Evolutionary conservation across 2,888 invertebrate species (phyloP), one percentile per base, ranked within the genome.

Genomic region (Stenodera caucasica): DNA sequence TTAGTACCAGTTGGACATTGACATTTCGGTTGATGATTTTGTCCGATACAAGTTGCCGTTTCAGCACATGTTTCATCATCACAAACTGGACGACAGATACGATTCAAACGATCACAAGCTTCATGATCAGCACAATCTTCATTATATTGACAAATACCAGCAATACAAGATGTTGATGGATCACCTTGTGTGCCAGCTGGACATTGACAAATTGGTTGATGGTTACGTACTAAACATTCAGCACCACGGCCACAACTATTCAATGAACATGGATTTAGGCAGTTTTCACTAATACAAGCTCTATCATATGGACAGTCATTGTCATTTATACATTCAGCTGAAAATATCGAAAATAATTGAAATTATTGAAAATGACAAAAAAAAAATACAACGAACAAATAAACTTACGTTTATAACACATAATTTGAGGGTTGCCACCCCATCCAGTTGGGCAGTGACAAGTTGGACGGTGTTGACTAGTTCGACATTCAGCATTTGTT

Each of bases 121-220:
- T 94, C 93, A 66, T 90, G 86, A 71, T 91, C 89, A 32, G 90
- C 90, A 70, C 94, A 95, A 75, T 95, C 94, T 73, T 94, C 92
- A 75, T 94, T 93, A 78, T 92, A 93, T 73, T 92, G 92, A 70
- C 94, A 94, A 45, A 90, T 85, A 8, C 90, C 91, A 1, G 90
- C 86, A 60, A 94, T 89, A 75, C 96, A 96, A 18, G 92, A 89
- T 3, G 91, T 82, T 63, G 86, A 85, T 2, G 94, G 90, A 79
- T 92, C 90, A 45, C 94, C 94, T 80, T 92, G 93, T 5, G 90
- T 93, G 49, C 94, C 95, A 1, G 85, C 81, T 45, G 94, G 94
- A 77, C 95, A 96, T 60, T 86, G 84, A 72, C 96, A 96, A 61
- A 90, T 89, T 0, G 92, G 88, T 56, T 86, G 85, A 76, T 96